Evolutionary conservation across 2,113 vertebrate species (phyloP).

Genomic region (Poeciliopsis turrubarensis): DNA sequence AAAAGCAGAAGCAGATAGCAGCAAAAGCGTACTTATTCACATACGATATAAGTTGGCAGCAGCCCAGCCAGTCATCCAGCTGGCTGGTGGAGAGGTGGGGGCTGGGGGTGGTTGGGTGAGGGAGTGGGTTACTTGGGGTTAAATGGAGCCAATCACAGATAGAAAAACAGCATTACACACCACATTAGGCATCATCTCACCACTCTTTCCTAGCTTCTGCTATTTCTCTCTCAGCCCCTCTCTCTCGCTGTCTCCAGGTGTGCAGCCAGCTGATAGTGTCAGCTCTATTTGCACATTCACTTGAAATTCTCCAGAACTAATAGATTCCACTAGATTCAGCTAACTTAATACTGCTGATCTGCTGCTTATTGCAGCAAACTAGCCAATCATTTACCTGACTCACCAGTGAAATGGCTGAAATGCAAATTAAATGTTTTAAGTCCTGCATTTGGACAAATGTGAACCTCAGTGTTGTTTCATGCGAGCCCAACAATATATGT

Average conservation of each 20-base stretch:
- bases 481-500: not conserved
- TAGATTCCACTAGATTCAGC: constrained; percentile 68
- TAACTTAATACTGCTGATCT: constrained; percentile 64
- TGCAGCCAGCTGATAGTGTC: constrained; percentile 74
- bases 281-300: constrained; percentile 68
- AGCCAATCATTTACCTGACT: constrained; percentile 49
- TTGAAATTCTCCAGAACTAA: constrained; percentile 73
- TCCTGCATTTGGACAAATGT: constrained; percentile 39
- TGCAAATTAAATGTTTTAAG: constrained; percentile 36
- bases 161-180: constrained; percentile 78
- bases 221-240: constrained; percentile 24
- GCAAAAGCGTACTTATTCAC: constrained; percentile 23
- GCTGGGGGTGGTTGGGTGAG: not conserved
- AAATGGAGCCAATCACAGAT: constrained; percentile 74
- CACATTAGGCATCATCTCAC: constrained; percentile 74
- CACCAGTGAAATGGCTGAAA: constrained; percentile 19
- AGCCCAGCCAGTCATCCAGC: constrained; percentile 46
- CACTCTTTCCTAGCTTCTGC: constrained; percentile 38
- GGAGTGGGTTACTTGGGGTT: constrained; percentile 59
- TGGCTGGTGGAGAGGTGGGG: constrained; percentile 17
- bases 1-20: constrained; percentile 30
- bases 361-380: constrained; percentile 56
- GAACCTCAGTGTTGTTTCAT: constrained; percentile 51
- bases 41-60: constrained; percentile 34
- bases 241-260: constrained; percentile 64